phyloP scores from a whole-genome alignment of 2,797 vertebrate species.

The Tangara arthus region DNA sequence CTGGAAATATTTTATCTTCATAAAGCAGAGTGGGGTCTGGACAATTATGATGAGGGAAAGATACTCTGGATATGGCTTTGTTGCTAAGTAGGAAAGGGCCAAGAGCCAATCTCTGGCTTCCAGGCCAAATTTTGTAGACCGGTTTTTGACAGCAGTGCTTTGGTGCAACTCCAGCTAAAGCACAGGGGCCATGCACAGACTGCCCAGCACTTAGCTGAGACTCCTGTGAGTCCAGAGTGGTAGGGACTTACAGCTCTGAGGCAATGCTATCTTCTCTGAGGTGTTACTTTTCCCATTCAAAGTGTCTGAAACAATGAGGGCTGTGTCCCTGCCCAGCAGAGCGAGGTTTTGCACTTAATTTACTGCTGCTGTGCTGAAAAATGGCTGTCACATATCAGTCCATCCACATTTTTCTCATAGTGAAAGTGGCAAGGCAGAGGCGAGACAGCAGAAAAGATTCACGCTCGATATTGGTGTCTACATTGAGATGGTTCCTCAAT shows the following conservation, averaged over 20 bases:
- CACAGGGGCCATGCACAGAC: too few species aligned
- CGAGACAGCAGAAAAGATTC: neutral
- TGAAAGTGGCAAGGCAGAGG: neutral
- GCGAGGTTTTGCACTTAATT: neutral
- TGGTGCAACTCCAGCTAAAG: neutral
- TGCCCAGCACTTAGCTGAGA: neutral
- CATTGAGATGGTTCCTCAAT: neutral
- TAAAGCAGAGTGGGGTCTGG: neutral
- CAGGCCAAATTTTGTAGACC: neutral
- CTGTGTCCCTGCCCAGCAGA: neutral
- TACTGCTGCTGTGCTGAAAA: neutral
- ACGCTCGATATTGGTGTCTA: neutral
- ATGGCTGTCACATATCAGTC: neutral
- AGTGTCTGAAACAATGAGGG: neutral
- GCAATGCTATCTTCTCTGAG: neutral
- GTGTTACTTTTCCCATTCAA: neutral
- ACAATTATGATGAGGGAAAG: neutral
- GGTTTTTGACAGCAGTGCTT: neutral
- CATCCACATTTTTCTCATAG: neutral
- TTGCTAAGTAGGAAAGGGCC: neutral
- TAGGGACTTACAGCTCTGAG: neutral
- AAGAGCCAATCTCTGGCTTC: neutral
- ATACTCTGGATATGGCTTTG: neutral
- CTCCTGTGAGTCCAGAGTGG: rapidly evolving
- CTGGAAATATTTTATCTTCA: neutral